A percentile compares a stretch with the other conserved stretches of the same genome.
These are phyloP conservation scores for Riptortus pedestris DNA, from an alignment of 1,140 invertebrate species.

Conservation along the genomic window DNA sequence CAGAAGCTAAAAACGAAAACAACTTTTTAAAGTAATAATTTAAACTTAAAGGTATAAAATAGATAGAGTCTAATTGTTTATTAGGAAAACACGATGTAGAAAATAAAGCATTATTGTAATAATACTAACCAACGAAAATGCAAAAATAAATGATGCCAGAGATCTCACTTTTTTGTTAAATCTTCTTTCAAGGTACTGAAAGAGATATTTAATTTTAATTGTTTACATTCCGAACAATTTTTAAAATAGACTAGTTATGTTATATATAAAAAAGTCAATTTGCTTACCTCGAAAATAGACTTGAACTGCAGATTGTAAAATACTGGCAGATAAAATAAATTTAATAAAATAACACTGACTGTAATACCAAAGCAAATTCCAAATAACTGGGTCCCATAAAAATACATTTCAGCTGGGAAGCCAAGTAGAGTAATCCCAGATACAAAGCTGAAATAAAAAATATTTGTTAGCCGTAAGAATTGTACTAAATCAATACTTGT, in stretches of 20 bases:
- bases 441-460: not conserved
- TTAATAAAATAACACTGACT: not conserved
- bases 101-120: no score
- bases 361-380: not conserved
- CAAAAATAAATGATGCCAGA: not conserved
- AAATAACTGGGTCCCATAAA: not conserved
- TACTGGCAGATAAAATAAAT: not conserved
- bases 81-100: no score
- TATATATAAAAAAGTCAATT: not conserved
- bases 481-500: no score
- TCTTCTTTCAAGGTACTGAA: not conserved
- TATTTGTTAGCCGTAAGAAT: no score
- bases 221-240: not conserved
- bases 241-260: not conserved
- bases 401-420: slow-evolving; percentile 25
- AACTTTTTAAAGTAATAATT: not conserved
- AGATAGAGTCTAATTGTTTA: no score
- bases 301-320: not conserved
- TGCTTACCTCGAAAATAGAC: not conserved
- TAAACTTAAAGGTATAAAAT: no score
- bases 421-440: not conserved
- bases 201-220: not conserved
- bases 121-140: not conserved
- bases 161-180: not conserved
- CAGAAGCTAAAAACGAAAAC: slow-evolving; percentile 29